These are phyloP conservation scores for Thereva nobilitata DNA, from an alignment of 2,888 invertebrate species.

Conservation along the genomic window DNA sequence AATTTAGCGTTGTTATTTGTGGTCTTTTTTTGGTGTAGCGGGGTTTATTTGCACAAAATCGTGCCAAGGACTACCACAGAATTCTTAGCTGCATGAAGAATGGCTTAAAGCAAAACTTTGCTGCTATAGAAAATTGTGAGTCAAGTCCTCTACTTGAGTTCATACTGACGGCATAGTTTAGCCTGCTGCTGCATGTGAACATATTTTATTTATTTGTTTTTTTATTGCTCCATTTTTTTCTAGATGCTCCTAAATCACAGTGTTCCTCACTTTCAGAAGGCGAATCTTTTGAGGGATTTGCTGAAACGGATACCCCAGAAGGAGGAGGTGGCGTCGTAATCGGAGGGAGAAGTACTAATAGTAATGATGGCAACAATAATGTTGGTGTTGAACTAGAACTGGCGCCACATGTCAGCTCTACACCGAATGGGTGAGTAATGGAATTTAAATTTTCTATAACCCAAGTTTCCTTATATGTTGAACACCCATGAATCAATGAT, in stretches of 20 bases:
- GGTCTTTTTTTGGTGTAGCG: neutral
- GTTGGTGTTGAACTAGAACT: constrained; percentile 56
- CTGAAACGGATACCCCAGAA: constrained; percentile 62
- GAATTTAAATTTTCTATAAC: neutral
- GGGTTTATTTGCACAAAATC: neutral
- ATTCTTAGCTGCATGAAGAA: constrained; percentile 19
- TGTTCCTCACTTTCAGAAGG: constrained; percentile 71
- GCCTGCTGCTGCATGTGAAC: too few species aligned
- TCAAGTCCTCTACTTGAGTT: too few species aligned
- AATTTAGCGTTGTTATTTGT: too few species aligned
- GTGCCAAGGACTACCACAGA: constrained; percentile 17
- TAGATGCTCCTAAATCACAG: constrained; percentile 57
- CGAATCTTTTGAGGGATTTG: constrained; percentile 81
- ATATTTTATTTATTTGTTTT: neutral
- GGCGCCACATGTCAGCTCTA: constrained; percentile 54
- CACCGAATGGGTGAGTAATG: constrained; percentile 46
- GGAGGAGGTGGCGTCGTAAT: constrained; percentile 35
- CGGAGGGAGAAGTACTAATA: constrained; percentile 7
- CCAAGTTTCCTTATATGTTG: neutral
- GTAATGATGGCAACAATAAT: constrained; percentile 46
- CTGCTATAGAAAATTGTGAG: too few species aligned
- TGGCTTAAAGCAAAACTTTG: neutral
- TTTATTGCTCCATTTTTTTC: constrained; percentile 30
- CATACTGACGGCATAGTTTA: too few species aligned
- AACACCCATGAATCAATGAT: neutral